Evolutionary conservation across 1,140 invertebrate species (phyloP).

Genomic region (Schlechtendalia chinensis): DNA sequence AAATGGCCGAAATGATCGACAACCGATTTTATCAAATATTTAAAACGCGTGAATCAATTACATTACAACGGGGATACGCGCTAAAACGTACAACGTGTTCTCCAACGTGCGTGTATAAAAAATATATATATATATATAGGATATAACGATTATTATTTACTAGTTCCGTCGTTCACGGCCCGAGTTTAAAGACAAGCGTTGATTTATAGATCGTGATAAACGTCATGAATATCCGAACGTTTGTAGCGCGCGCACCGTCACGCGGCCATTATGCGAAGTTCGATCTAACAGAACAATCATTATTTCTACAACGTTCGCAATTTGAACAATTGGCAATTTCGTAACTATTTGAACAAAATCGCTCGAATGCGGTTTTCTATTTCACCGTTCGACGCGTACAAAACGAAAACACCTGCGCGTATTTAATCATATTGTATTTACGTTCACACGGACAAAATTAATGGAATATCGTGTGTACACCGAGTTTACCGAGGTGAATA

Average conservation of each 20-base stretch:
- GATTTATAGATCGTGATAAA: not conserved
- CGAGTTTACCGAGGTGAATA: too few relatives aligned
- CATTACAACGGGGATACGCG: too few relatives aligned
- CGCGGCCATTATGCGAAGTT: too few relatives aligned
- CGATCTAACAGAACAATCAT: not conserved
- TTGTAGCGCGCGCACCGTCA: not conserved
- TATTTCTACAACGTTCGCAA: not conserved
- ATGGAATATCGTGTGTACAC: too few relatives aligned
- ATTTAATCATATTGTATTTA: not conserved
- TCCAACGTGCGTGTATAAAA: too few relatives aligned
- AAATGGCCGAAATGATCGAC: too few relatives aligned
- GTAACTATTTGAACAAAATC: conserved; percentile 1
- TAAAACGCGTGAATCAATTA: too few relatives aligned
- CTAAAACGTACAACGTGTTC: not conserved
- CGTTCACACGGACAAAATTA: not conserved
- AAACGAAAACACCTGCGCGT: not conserved
- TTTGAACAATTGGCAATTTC: conserved; percentile 23
- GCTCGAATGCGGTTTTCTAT: not conserved
- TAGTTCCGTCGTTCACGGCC: not conserved
- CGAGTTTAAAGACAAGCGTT: not conserved
- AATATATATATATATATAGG: not conserved
- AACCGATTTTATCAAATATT: too few relatives aligned
- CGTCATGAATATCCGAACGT: not conserved
- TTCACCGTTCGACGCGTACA: not conserved
- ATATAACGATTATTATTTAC: not conserved